A percentile compares a stretch with the other conserved stretches of the same genome.
phyloP scores from a whole-genome alignment of 2,888 invertebrate species.

The Metellina segmentata region DNA sequence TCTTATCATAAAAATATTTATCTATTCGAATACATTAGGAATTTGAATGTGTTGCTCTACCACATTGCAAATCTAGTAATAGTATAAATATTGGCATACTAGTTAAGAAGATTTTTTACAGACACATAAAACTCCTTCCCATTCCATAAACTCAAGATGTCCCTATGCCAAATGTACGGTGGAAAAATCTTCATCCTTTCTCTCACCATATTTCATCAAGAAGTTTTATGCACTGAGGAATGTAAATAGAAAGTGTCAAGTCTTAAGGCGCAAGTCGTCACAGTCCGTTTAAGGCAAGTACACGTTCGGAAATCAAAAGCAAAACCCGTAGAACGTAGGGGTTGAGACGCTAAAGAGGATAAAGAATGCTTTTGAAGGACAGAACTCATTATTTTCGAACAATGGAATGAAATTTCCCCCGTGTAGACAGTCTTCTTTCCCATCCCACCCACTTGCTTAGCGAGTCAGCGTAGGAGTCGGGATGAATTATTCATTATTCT shows the following conservation, averaged over 20 bases:
- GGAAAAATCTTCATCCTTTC: no score
- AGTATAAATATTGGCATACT: no score
- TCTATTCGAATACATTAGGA: no score
- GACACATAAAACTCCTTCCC: no score
- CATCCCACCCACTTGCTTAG: not conserved
- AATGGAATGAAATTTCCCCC: conserved; percentile 57
- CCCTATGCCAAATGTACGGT: no score
- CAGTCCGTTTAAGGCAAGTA: not conserved
- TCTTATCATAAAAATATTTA: no score
- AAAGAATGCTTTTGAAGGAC: conserved; percentile 42
- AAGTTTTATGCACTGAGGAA: not conserved
- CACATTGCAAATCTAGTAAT: no score
- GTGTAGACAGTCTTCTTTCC: conserved; percentile 6
- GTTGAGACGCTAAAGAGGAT: conserved; percentile 8
- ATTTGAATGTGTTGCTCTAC: no score
- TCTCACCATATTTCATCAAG: not conserved
- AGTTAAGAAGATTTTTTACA: no score
- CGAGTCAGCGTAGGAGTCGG: not conserved
- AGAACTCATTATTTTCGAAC: conserved; percentile 68
- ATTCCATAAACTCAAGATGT: no score
- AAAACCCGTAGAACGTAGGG: not conserved
- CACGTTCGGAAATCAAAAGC: conserved; percentile 18
- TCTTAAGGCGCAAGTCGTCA: not conserved
- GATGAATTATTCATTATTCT: conserved; percentile 73
- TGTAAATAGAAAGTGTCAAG: not conserved